Evolutionary conservation across 1,140 invertebrate species (phyloP).

Genomic region (Trissolcus basalis): DNA sequence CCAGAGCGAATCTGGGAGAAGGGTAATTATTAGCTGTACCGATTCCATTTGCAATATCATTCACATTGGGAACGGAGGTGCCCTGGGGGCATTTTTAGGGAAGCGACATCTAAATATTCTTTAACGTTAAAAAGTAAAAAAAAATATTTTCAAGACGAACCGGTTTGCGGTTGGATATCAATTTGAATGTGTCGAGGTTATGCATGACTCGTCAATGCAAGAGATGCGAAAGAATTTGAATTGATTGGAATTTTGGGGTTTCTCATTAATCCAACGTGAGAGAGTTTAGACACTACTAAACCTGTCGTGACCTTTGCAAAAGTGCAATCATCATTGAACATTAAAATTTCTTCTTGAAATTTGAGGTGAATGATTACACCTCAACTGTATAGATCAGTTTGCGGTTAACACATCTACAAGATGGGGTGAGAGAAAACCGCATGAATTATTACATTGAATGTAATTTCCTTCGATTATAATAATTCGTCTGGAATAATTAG

Average conservation of each 20-base stretch:
- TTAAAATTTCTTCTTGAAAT: constrained; percentile 7
- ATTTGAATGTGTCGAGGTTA: constrained; percentile 13
- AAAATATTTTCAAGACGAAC: constrained; percentile 24
- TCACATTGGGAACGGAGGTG: constrained; percentile 42
- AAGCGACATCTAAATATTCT: constrained; percentile 55
- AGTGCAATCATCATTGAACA: background rate
- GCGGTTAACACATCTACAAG: constrained; percentile 36
- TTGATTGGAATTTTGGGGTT: background rate
- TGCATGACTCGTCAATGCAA: too few species aligned
- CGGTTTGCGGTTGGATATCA: constrained; percentile 20
- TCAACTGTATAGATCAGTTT: constrained; percentile 39
- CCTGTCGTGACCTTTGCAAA: background rate
- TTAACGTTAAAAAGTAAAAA: constrained; percentile 33
- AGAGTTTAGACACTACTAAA: background rate
- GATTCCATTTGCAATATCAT: constrained; percentile 58
- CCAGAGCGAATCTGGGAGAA: constrained; percentile 59
- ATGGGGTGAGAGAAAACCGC: constrained; percentile 16
- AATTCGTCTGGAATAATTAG: constrained; percentile 34
- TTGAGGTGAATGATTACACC: constrained; percentile 36
- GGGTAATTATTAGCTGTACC: constrained; percentile 59
- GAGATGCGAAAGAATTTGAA: too few species aligned
- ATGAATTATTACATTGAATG: constrained; percentile 45
- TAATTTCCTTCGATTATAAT: constrained; percentile 39
- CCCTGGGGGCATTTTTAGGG: constrained; percentile 51
- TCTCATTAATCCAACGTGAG: background rate